phyloP scores from a whole-genome alignment of 2,888 invertebrate genomes.

The Cheilosia grossa region DNA sequence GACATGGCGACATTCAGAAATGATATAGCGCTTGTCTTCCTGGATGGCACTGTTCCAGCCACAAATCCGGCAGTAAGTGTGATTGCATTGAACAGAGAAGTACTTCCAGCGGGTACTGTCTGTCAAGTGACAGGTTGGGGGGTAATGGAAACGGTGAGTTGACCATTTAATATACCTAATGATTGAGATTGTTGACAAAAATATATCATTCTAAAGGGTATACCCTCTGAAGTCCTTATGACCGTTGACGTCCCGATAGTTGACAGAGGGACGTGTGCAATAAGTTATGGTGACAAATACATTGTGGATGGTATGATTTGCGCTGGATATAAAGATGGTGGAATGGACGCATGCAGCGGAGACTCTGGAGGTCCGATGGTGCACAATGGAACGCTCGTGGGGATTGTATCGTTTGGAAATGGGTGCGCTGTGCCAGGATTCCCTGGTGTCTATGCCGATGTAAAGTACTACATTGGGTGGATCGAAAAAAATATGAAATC shows the following conservation, averaged over 20 bases:
- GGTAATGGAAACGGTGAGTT: conserved; percentile 77
- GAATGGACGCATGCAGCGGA: conserved; percentile 92
- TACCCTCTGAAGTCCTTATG: conserved; percentile 76
- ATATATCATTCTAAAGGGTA: conserved; percentile 65
- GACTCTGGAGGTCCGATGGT: conserved; percentile 94
- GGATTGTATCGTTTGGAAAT: conserved; percentile 93
- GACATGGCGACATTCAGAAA: conserved; percentile 77
- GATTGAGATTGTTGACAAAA: too few relatives aligned
- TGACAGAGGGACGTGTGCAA: conserved; percentile 78
- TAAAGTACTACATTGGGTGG: conserved; percentile 81
- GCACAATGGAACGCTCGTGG: conserved; percentile 86
- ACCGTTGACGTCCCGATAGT: conserved; percentile 79
- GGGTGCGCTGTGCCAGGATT: conserved; percentile 88
- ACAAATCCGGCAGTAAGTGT: conserved; percentile 79
- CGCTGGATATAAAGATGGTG: conserved; percentile 89
- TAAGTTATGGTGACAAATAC: conserved; percentile 77
- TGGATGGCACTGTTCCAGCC: conserved; percentile 78
- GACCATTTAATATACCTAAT: background rate
- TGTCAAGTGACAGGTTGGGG: conserved; percentile 82
- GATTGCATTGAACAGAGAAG: conserved; percentile 76
- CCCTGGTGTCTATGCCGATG: conserved; percentile 91
- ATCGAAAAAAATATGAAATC: conserved; percentile 67
- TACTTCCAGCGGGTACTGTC: conserved; percentile 71
- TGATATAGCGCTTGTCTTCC: conserved; percentile 79
- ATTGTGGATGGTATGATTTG: conserved; percentile 89